These are phyloP conservation scores for Ceramica pisi DNA, from an alignment of 2,888 invertebrate genomes.

Conservation along the genomic window DNA sequence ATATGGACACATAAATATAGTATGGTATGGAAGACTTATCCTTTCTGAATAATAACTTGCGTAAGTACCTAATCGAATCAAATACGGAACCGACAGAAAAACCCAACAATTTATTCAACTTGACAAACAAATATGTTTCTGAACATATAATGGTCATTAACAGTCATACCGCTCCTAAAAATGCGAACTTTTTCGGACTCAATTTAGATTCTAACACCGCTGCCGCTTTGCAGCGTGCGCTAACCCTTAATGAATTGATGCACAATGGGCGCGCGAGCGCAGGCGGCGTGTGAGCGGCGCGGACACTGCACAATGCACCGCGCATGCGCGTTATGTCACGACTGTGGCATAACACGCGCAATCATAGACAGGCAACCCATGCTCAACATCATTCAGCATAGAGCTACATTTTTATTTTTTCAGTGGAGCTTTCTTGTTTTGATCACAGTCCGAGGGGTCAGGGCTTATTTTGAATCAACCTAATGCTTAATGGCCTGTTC, in stretches of 20 bases:
- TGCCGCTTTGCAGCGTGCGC: conserved; percentile 41
- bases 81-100: not conserved
- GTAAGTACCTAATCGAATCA: too few species aligned
- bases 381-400: conserved; percentile 56
- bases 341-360: conserved; percentile 72
- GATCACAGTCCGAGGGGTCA: not conserved
- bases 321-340: conserved; percentile 75
- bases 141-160: not conserved
- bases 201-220: conserved; percentile 31
- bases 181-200: too few species aligned
- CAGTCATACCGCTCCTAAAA: not conserved
- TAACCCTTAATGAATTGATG: conserved; percentile 74
- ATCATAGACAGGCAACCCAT: conserved; percentile 59
- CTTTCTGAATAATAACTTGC: not conserved
- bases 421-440: not conserved
- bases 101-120: not conserved
- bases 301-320: conserved; percentile 70
- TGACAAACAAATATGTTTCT: not conserved
- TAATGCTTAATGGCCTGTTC: not conserved
- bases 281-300: conserved; percentile 66
- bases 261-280: conserved; percentile 68
- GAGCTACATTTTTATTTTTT: conserved; percentile 35
- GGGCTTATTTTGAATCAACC: not conserved
- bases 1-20: too few species aligned
- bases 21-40: not conserved